These are phyloP conservation scores for Dryadula phaetusa DNA, from an alignment of 2,888 invertebrate species.

Conservation along the genomic window DNA sequence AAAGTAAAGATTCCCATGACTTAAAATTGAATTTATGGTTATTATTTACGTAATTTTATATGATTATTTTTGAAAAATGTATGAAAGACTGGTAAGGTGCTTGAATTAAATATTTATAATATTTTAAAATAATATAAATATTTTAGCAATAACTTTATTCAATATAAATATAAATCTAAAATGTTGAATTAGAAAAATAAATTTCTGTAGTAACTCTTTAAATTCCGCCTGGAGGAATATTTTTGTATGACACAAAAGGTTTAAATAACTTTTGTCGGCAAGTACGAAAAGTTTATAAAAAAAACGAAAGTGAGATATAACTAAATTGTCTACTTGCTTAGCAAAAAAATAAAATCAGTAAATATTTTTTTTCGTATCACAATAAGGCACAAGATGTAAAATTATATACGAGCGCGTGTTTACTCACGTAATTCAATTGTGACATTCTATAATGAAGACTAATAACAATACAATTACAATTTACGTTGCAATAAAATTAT, in stretches of 20 bases:
- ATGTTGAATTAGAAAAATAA: not conserved
- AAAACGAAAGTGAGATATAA: not conserved
- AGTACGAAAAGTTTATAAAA: not conserved
- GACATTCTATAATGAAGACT: constrained; percentile 1
- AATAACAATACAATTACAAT: constrained; percentile 15
- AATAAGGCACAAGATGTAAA: not conserved
- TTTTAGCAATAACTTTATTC: too few species aligned
- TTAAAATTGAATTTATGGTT: not conserved
- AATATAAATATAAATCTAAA: too few species aligned
- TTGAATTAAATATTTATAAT: too few species aligned
- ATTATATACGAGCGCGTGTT: not conserved
- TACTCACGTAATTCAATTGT: constrained; percentile 3
- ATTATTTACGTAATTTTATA: not conserved
- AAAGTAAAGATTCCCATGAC: not conserved
- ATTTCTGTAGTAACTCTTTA: not conserved
- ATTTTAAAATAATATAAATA: not conserved
- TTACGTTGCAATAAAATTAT: constrained; percentile 16
- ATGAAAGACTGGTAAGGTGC: too few species aligned
- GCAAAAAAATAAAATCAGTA: not conserved
- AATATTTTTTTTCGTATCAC: not conserved
- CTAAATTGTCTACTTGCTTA: not conserved
- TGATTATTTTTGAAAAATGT: not conserved
- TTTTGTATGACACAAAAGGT: too few species aligned
- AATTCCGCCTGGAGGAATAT: not conserved
- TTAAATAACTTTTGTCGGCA: not conserved